Evolutionary conservation across 2,797 vertebrate genomes (phyloP), one percentile per base, ranked within the genome.

Genomic region (Yasuhikotakia modesta): DNA sequence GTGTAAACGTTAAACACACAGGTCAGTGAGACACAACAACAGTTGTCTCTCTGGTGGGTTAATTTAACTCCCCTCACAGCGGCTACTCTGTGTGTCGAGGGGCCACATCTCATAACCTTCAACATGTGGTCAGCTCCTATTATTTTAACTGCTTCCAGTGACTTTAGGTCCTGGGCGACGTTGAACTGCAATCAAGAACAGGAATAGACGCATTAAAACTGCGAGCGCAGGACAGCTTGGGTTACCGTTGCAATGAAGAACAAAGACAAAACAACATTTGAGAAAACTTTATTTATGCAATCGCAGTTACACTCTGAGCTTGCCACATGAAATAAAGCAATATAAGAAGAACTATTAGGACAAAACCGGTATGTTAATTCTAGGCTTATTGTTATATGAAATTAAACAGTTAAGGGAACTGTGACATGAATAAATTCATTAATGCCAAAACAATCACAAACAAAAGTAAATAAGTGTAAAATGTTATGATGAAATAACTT

Each of bases 121-220:
- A 90, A 91, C 90, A 92, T 87, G 93, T 95, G 90, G 85, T 90
- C 87, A 91, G 86, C 89, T 93, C 92, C 87, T 93, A 93, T 93
- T 93, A 93, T 93, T 95, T 94, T 95, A 95, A 96, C 94, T 94
- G 92, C 92, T 96, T 95, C 94, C 95, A 95, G 95, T 93, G 93
- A 92, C 93, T 92, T 93, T 91, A 93, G 92, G 94, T 95, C 92
- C 91, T 74, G 81, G 87, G 90, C 89, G 91, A 94, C 94, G 93
- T 93, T 91, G 85, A 91, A 93, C 93, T 88, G 91, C 94, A 94
- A 93, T 95, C 94, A 94, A 86, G 88, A 90, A 90, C 90, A 87
- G 87, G 91, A 92, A 89, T 85, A 90, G 90, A 80, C 89, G 82
- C 87, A 84, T 89, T 90, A 87, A 87, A 82, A 87, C 64, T 68